Base-by-base conservation (phyloP, 2,888 invertebrate species). In the Sinopyrophorus schimmeli region DNA sequence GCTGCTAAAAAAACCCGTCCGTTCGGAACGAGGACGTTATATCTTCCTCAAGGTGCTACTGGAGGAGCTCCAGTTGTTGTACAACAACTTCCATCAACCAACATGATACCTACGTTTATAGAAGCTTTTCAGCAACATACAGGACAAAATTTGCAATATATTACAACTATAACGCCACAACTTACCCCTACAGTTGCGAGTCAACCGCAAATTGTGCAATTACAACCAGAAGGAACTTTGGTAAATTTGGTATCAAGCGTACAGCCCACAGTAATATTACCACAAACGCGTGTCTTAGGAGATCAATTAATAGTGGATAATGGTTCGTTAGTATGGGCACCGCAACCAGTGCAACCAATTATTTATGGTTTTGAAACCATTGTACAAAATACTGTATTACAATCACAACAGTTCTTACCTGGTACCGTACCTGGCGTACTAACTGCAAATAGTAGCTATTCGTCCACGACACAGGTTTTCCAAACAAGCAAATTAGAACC, bases 341-440 rank as follows among this genome's bases (percentile, higher is more conserved):
- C 62, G 35, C 70, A 81, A 27, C 77, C 83, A 1, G 83, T 84
- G 9, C 87, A 87, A 61, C 89, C 89, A 3, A 83, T 90, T 62
- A 89, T 88, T 63, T 89, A 89, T 61, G 89, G 89, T 1, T 76
- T 90, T 54, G 90, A 91, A 74, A 90, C 90, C 0, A 89, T 90
- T 41, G 90, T 91, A 2, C 89, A 89, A 70, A 91, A 90, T 64
- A 90, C 90, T 3, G 89, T 90, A 0, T 89, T 90, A 89, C 88
- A 88, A n/a, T 89, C 89, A 12, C 89, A 89, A 66, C 90, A 90
- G 66, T 89, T 89, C 66, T 83, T 90, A 9, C 86, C 89, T 2
- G 87, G 87, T 1, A 84, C 88, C 3, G 84, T 89, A 77, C 88
- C 87, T 52, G 89, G 89, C 28, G 84, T 89, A 2, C 76, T 89